phyloP scores from a whole-genome alignment of 2,888 invertebrate genomes.

The Drosophila borborema region DNA sequence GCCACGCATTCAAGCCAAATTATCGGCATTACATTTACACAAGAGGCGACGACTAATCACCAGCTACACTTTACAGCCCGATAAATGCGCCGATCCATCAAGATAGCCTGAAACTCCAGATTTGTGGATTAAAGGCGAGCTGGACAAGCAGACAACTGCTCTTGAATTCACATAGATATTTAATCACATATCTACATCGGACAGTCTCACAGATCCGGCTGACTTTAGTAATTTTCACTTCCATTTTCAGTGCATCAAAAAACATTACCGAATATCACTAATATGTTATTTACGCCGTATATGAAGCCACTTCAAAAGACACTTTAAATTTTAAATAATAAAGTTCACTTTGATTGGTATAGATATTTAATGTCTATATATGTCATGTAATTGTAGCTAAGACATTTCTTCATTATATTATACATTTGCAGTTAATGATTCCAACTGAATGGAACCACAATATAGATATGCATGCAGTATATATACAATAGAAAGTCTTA shows the following conservation, averaged over 20 bases:
- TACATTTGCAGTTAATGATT: no score
- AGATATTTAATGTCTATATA: no score
- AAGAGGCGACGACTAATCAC: slow-evolving; percentile 60
- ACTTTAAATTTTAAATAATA: no score
- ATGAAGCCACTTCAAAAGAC: no score
- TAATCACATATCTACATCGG: background rate
- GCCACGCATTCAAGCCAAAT: slow-evolving; percentile 72
- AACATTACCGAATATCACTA: background rate
- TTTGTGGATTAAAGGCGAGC: slow-evolving; percentile 3
- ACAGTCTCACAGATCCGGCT: background rate
- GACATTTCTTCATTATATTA: no score
- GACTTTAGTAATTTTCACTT: background rate
- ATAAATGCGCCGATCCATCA: slow-evolving; percentile 67
- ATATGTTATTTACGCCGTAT: no score
- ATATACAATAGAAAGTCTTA: no score
- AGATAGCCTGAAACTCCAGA: slow-evolving; percentile 48
- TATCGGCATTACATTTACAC: slow-evolving; percentile 73
- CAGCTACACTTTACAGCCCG: slow-evolving; percentile 41
- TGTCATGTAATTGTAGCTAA: no score
- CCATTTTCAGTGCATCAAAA: background rate
- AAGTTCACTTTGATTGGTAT: no score
- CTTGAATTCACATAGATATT: background rate
- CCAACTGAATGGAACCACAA: no score
- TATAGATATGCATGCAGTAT: no score
- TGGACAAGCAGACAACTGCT: background rate